Conservation (phyloP, 2,888 invertebrate species). For the Andrena fulva region DNA sequence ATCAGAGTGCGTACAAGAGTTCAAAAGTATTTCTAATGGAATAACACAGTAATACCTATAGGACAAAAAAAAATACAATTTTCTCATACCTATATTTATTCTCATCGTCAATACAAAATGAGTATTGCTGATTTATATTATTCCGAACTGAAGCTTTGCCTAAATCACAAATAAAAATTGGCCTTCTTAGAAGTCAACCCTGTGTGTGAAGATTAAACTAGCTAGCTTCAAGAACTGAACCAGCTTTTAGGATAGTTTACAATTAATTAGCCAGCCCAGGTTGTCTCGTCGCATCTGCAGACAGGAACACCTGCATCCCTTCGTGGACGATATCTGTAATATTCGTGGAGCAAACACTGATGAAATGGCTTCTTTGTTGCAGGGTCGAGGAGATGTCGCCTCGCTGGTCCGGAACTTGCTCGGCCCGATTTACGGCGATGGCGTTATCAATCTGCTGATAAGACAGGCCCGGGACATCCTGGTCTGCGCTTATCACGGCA, state of each 20-base stretch:
- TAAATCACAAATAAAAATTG: no score
- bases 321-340: background rate
- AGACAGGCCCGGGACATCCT: slow-evolving; percentile 90
- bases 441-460: slow-evolving; percentile 87
- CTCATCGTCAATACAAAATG: no score
- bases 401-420: slow-evolving; percentile 88
- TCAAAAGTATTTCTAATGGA: no score
- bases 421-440: slow-evolving; percentile 88
- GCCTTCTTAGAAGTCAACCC: no score
- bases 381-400: slow-evolving; percentile 80
- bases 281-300: background rate
- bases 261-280: background rate
- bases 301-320: background rate
- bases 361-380: slow-evolving; percentile 46
- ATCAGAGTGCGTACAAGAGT: no score
- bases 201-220: no score
- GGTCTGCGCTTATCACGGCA: slow-evolving; percentile 88
- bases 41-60: no score
- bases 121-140: no score
- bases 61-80: no score
- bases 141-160: no score
- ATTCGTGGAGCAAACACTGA: background rate
- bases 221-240: no score
- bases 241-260: background rate
- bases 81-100: no score